These are phyloP conservation scores for Aporrectodea caliginosa DNA, from an alignment of 1,140 invertebrate genomes.

Conservation along the genomic window DNA sequence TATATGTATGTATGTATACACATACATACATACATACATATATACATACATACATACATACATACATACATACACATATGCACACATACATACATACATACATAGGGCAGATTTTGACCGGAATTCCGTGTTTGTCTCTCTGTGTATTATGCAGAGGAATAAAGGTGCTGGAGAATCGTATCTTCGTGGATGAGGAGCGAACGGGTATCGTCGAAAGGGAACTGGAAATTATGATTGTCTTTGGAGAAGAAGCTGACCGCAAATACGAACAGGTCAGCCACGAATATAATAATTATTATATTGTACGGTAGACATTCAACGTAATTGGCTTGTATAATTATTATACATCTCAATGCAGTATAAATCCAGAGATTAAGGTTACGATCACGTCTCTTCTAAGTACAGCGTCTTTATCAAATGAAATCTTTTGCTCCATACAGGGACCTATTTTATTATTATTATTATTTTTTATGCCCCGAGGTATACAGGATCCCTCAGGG, in stretches of 20 bases:
- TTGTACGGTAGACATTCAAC: not conserved
- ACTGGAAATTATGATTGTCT: constrained; percentile 94
- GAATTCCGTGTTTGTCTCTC: too few species aligned
- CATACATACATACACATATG: too few species aligned
- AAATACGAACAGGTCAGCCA: constrained; percentile 97
- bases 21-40: too few species aligned
- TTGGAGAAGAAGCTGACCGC: constrained; percentile 98
- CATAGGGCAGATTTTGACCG: too few species aligned
- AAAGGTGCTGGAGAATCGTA: constrained; percentile 99
- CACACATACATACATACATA: too few species aligned
- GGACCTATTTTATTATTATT: too few species aligned
- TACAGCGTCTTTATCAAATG: too few species aligned
- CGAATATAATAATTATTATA: not conserved
- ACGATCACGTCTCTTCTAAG: not conserved
- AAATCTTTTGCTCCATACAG: too few species aligned
- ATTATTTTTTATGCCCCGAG: too few species aligned
- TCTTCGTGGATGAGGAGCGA: constrained; percentile 96
- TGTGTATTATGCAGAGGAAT: constrained; percentile 69
- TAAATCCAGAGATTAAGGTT: not conserved
- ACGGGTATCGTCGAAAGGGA: constrained; percentile 97
- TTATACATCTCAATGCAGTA: not conserved
- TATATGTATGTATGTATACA: too few species aligned
- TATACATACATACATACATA: too few species aligned
- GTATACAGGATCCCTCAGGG: too few species aligned
- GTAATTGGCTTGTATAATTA: not conserved